These are phyloP conservation scores for Aythya baeri DNA, from an alignment of 2,113 vertebrate genomes.

Conservation along the genomic window DNA sequence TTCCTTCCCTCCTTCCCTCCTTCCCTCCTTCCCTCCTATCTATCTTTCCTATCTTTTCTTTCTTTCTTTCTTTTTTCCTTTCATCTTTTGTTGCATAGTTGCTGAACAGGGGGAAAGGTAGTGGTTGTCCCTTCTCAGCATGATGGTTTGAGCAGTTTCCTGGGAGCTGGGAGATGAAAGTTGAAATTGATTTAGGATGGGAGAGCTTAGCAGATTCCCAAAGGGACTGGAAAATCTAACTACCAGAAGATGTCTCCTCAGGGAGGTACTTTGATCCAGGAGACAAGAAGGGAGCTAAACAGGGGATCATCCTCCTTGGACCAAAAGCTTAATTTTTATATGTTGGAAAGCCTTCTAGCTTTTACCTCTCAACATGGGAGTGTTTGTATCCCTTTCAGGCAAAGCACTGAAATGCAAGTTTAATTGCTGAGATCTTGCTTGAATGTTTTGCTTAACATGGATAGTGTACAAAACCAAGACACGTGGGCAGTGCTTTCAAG, in stretches of 20 bases:
- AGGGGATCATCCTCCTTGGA: constrained; percentile 10
- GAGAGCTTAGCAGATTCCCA: neutral
- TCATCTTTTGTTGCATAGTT: neutral
- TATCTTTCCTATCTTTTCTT: too few relatives aligned
- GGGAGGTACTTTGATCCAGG: constrained; percentile 37
- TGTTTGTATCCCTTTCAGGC: neutral
- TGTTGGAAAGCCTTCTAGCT: neutral
- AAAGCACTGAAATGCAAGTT: neutral
- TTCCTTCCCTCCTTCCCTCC: too few relatives aligned
- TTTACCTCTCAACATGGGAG: neutral
- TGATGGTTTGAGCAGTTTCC: neutral
- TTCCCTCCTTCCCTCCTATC: too few relatives aligned
- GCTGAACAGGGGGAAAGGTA: neutral
- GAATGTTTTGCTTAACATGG: neutral
- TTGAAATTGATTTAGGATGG: constrained; percentile 1
- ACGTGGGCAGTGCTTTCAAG: constrained; percentile 6
- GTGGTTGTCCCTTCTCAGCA: neutral
- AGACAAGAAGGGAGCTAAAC: neutral
- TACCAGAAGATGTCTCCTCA: neutral
- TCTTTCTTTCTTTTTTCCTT: neutral
- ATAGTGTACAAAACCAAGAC: neutral
- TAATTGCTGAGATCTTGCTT: neutral
- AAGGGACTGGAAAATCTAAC: neutral
- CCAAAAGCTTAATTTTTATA: neutral
- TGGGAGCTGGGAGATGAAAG: constrained; percentile 29